These are phyloP conservation scores for Crotalus helleri DNA, from an alignment of 2,113 vertebrate genomes.

Conservation along the genomic window DNA sequence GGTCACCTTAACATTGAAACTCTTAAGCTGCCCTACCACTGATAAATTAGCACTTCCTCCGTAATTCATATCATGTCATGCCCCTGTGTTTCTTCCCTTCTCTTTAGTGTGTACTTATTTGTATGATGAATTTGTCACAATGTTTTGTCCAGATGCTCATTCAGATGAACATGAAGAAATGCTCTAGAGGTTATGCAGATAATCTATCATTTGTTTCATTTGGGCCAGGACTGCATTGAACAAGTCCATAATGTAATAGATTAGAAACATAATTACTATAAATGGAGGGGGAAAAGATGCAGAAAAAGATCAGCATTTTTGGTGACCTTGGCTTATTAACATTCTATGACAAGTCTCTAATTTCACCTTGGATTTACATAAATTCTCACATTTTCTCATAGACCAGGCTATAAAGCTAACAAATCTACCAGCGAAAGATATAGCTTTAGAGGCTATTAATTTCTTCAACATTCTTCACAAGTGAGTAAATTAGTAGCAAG, in stretches of 20 bases:
- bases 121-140: constrained; percentile 11
- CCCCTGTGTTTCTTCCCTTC: background rate
- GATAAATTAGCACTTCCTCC: background rate
- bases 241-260: constrained; percentile 19
- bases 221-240: constrained; percentile 19
- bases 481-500: background rate
- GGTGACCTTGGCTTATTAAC: constrained; percentile 18
- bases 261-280: constrained; percentile 35
- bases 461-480: background rate
- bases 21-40: background rate
- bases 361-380: background rate
- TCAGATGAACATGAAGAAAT: background rate
- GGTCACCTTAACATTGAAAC: too few species aligned
- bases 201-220: constrained; percentile 32
- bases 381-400: background rate
- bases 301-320: constrained; percentile 10
- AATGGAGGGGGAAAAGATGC: background rate
- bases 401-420: background rate
- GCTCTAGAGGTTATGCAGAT: constrained; percentile 1
- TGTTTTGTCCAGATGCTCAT: constrained; percentile 17
- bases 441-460: background rate
- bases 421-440: background rate
- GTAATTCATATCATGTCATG: background rate
- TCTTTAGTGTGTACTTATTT: accelerated
- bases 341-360: background rate